These are phyloP conservation scores for Neelides sp. DNA, from an alignment of 1,140 invertebrate genomes.

Conservation along the genomic window DNA sequence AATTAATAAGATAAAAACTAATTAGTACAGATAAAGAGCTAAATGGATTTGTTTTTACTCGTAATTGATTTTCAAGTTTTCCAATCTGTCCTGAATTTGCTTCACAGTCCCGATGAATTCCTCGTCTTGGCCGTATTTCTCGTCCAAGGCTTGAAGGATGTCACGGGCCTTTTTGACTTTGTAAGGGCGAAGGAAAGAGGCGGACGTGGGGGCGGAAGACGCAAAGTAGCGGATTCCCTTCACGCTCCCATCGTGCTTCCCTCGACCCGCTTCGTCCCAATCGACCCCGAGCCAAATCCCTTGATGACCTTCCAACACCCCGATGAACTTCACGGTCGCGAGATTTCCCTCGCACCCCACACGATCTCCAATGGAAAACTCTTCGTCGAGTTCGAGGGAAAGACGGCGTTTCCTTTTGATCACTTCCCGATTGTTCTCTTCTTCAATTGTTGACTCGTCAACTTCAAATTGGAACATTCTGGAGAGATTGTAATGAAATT, in stretches of 20 bases:
- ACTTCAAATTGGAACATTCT: conserved; percentile 14
- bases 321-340: conserved; percentile 48
- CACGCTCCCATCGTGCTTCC: conserved; percentile 79
- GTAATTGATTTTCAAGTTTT: conserved; percentile 47
- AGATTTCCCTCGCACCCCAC: conserved; percentile 43
- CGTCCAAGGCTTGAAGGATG: conserved; percentile 55
- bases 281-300: conserved; percentile 78
- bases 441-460: neutral
- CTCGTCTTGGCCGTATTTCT: conserved; percentile 54
- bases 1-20: too few relatives aligned
- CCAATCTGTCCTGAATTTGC: conserved; percentile 35
- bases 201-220: conserved; percentile 37
- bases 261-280: conserved; percentile 75
- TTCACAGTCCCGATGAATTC: conserved; percentile 26
- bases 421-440: neutral
- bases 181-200: conserved; percentile 70
- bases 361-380: conserved; percentile 39
- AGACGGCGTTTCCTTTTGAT: too few relatives aligned
- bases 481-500: neutral
- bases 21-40: too few relatives aligned
- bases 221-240: conserved; percentile 69
- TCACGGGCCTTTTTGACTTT: conserved; percentile 60
- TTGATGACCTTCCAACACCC: conserved; percentile 43
- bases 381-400: too few relatives aligned
- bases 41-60: conserved; percentile 55